A percentile compares a stretch with the other conserved stretches of the same genome.
phyloP scores from a whole-genome alignment of 37 sponge, comb jelly and placozoan species.

The Beroe ovata region DNA sequence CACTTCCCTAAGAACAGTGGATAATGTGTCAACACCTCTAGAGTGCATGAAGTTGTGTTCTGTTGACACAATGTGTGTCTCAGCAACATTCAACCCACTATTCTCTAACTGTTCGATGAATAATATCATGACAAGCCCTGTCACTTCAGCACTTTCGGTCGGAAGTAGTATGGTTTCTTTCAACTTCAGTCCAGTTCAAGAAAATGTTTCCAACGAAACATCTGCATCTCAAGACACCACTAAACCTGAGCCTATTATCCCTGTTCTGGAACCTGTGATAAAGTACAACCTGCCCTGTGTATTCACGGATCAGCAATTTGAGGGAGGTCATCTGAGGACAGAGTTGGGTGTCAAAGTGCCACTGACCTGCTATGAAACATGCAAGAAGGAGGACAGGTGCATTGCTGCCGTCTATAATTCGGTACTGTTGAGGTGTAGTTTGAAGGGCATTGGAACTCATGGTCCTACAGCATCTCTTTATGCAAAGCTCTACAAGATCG shows the following conservation, averaged over 20 bases:
- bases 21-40: not conserved
- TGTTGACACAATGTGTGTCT: not conserved
- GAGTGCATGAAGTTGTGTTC: constrained; percentile 18
- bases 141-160: not conserved
- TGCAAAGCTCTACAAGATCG: not conserved
- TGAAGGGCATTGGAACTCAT: not conserved
- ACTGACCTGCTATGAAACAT: not conserved
- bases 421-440: not conserved
- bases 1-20: not conserved
- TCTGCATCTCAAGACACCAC: not conserved
- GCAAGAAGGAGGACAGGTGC: not conserved
- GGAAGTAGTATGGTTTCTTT: not conserved
- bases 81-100: not conserved
- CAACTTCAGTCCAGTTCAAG: not conserved
- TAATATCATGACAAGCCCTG: not conserved
- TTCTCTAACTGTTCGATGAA: not conserved
- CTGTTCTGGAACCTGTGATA: not conserved
- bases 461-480: constrained; percentile 29
- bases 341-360: not conserved
- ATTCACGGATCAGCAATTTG: not conserved
- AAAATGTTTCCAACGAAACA: not conserved
- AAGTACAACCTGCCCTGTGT: not conserved
- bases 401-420: not conserved
- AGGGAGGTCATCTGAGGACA: not conserved
- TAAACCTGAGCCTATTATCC: not conserved